Evolutionary conservation across 2,797 vertebrate genomes (phyloP), one percentile per base, ranked within the genome.

Genomic region (Sebastolobus altivelis): DNA sequence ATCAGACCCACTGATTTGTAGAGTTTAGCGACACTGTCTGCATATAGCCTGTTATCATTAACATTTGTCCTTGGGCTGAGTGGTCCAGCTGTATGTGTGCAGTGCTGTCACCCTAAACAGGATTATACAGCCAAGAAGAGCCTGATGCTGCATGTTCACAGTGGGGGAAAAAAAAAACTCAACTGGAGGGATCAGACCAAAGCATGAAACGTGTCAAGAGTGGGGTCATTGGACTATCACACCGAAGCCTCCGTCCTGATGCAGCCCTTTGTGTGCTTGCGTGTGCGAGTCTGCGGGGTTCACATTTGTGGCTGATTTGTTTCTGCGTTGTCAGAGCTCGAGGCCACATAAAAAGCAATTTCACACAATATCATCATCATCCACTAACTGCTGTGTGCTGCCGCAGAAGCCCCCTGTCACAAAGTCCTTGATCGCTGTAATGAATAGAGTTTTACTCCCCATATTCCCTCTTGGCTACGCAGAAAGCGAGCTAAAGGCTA

Each of bases 371-470:
- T 49, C 77, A 60, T 68, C 71, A 83, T 35, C 71, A 77, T 31
- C 18, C 74, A 35, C 52, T 52, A 72, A 62, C 55, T 82, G 80
- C 56, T 75, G 59, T 25, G 2, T 61, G 72, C 78, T 49, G 31
- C 27, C 59, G 59, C 54, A 56, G 59, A 75, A 52, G 22, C 68
- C 13, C n/a, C 33, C 40, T 29, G 25, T 56, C 67, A 79, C 18
- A 65, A 79, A 85, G 69, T 65, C 66, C 66, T 83, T 80, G 68
- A 91, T 88, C 40, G 38, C 37, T 70, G 18, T 68, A 87, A 88
- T 91, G 46, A 86, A 88, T 61, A 67, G 79, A 81, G 72, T 67
- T 88, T 77, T 33, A 37, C 75, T 77, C 66, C 33, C 3, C 18
- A 54, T 37, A 13, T 66, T 77, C 54, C 16, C 40, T 75, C 58